phyloP scores from a whole-genome alignment of 2,888 invertebrate species.

The Portevinia maculata region DNA sequence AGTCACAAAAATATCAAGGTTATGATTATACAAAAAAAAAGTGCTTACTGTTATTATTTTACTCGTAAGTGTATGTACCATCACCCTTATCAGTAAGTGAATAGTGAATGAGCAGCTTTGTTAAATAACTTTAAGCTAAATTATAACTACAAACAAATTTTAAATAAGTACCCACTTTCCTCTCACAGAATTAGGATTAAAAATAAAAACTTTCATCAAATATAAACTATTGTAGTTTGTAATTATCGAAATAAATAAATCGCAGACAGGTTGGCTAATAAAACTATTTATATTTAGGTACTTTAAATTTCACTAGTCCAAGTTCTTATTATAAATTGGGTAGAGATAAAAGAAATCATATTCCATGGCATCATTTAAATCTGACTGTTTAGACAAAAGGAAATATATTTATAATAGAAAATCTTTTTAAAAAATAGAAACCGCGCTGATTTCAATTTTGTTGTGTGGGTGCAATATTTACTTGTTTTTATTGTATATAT shows the following conservation, averaged over 20 bases:
- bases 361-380: conserved; percentile 45
- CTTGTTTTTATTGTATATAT: conserved; percentile 2
- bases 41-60: too few species aligned
- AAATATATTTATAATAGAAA: conserved; percentile 36
- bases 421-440: not conserved
- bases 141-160: too few species aligned
- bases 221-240: not conserved
- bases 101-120: too few species aligned
- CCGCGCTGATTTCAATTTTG: too few species aligned
- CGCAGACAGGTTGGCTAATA: not conserved
- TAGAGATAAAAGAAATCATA: conserved; percentile 43
- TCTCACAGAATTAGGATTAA: not conserved
- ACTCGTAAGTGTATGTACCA: too few species aligned
- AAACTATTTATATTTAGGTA: conserved; percentile 1
- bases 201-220: conserved; percentile 5
- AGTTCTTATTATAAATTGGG: conserved; percentile 22
- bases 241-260: conserved; percentile 15
- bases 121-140: too few species aligned
- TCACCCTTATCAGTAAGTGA: too few species aligned
- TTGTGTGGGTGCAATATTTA: not conserved
- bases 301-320: conserved; percentile 1
- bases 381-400: conserved; percentile 34
- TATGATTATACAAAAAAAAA: too few species aligned
- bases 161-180: too few species aligned
- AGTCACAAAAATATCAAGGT: too few species aligned